A percentile compares a stretch with the other conserved stretches of the same genome.
phyloP scores from a whole-genome alignment of 2,113 vertebrate genomes.

The Haplochromis vanheusdeni region DNA sequence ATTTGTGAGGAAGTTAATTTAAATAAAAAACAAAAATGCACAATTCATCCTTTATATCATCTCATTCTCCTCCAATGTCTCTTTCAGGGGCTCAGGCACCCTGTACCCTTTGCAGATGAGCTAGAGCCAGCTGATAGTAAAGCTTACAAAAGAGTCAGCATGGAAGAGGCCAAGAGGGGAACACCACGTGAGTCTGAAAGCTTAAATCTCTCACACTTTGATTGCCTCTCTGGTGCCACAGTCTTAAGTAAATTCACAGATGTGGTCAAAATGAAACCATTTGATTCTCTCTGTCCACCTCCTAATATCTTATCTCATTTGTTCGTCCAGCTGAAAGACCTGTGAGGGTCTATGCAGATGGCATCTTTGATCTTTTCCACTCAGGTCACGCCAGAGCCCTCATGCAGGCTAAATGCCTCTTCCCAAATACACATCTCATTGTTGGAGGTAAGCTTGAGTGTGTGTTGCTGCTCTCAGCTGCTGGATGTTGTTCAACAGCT shows the following conservation, averaged over 20 bases:
- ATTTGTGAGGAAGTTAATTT: not conserved
- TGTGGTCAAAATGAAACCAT: not conserved
- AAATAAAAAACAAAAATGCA: not conserved
- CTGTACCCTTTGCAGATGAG: constrained; percentile 90
- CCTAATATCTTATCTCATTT: not conserved
- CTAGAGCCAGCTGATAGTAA: constrained; percentile 56
- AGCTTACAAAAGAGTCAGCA: constrained; percentile 83
- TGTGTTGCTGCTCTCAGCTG: not conserved
- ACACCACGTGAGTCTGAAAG: constrained; percentile 76
- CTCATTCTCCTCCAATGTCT: not conserved
- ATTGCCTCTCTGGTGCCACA: not conserved
- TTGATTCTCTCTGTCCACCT: not conserved
- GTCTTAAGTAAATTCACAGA: not conserved
- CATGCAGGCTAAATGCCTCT: constrained; percentile 98
- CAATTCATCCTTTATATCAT: not conserved
- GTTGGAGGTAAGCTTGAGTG: constrained; percentile 79
- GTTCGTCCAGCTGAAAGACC: constrained; percentile 78
- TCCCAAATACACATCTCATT: constrained; percentile 97
- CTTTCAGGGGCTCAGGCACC: constrained; percentile 80
- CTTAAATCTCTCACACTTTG: not conserved
- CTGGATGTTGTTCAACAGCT: not conserved
- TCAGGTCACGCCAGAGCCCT: constrained; percentile 95
- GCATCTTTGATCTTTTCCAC: constrained; percentile 98
- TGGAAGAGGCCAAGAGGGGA: constrained; percentile 85
- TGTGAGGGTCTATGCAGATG: constrained; percentile 94